phyloP scores from a whole-genome alignment of 2,113 vertebrate species.

The Nicator chloris region DNA sequence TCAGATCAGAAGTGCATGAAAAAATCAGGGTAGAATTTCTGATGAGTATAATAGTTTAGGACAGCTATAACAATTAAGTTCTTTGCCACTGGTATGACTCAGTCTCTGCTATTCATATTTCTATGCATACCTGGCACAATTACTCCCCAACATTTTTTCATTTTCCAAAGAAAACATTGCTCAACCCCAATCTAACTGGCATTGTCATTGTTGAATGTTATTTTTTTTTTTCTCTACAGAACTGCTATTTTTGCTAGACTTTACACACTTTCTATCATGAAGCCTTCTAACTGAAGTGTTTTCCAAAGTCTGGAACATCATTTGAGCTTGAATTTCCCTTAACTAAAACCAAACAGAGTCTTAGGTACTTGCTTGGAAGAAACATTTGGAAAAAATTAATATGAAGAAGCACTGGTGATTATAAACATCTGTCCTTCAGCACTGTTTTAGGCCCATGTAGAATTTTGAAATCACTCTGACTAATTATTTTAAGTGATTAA shows the following conservation, averaged over 20 bases:
- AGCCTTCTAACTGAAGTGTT: neutral
- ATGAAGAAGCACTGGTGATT: neutral
- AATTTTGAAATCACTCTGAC: neutral
- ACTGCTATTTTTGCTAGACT: neutral
- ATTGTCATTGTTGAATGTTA: neutral
- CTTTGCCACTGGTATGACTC: neutral
- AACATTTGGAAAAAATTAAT: neutral
- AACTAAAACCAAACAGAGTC: neutral
- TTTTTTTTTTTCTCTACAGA: neutral
- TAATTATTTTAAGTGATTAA: neutral
- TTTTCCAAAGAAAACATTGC: neutral
- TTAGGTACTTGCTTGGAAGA: neutral
- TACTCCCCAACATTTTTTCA: neutral
- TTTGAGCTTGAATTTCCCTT: neutral
- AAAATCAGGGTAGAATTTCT: neutral
- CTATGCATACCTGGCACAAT: neutral
- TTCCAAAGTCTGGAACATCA: neutral
- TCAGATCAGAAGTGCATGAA: neutral
- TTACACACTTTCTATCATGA: neutral
- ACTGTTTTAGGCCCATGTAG: neutral
- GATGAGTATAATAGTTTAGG: neutral
- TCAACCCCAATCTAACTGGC: neutral
- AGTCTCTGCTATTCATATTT: neutral
- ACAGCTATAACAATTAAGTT: neutral
- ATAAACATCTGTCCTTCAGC: constrained; percentile 17